phyloP scores from a whole-genome alignment of 2,113 vertebrate genomes.

The Dermatemys mawii region DNA sequence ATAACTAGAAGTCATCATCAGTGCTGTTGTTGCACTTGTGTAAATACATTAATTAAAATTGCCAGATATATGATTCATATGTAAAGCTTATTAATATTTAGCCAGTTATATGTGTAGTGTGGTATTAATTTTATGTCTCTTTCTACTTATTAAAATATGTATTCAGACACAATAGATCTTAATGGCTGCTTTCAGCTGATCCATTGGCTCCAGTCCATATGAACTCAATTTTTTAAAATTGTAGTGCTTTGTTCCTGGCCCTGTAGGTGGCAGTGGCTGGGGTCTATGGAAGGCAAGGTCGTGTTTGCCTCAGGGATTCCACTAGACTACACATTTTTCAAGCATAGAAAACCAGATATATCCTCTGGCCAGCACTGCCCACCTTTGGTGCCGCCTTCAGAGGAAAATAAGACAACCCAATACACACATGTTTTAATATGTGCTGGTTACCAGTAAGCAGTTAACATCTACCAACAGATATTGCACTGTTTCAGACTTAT shows the following conservation, averaged over 20 bases:
- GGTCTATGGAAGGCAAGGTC: neutral
- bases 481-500: neutral
- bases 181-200: neutral
- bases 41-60: neutral
- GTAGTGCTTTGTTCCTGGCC: neutral
- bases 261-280: neutral
- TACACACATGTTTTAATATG: neutral
- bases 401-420: neutral
- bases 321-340: neutral
- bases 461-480: conserved; percentile 1
- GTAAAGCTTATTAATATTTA: conserved; percentile 38
- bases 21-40: neutral
- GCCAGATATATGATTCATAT: neutral
- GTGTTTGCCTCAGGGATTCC: neutral
- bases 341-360: neutral
- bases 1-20: conserved; percentile 42
- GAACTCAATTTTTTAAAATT: neutral
- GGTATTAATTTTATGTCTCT: neutral
- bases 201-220: neutral
- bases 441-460: neutral
- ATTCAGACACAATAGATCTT: neutral
- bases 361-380: neutral
- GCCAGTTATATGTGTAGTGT: neutral
- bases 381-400: conserved; percentile 9
- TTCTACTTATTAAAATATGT: neutral